A percentile compares a stretch with the other conserved stretches of the same genome.
These are phyloP conservation scores for Diorhabda sublineata DNA, from an alignment of 1,140 invertebrate species.

Conservation along the genomic window DNA sequence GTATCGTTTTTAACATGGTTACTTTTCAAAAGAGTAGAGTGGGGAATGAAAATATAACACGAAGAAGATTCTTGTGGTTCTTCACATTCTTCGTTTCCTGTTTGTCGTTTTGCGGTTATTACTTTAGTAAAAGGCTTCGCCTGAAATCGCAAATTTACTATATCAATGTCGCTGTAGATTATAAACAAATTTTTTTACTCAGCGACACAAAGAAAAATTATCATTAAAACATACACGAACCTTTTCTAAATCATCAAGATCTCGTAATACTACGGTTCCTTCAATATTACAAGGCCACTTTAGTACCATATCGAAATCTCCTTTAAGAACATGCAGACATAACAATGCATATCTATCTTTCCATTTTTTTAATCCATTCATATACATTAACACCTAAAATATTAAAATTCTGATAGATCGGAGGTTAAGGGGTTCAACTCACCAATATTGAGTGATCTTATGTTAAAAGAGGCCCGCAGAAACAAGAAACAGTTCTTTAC, in stretches of 20 bases:
- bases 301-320: slow-evolving; percentile 65
- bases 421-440: too few relatives aligned
- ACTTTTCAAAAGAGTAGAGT: slow-evolving; percentile 59
- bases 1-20: slow-evolving; percentile 63
- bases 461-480: too few relatives aligned
- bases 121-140: slow-evolving; percentile 50
- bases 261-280: slow-evolving; percentile 58
- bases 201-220: too few relatives aligned
- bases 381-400: slow-evolving; percentile 58
- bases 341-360: slow-evolving; percentile 64
- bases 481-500: too few relatives aligned
- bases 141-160: slow-evolving; percentile 21
- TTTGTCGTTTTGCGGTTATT: slow-evolving; percentile 50
- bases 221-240: slow-evolving; percentile 25
- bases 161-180: background rate
- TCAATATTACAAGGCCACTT: slow-evolving; percentile 64
- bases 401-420: background rate
- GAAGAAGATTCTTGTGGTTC: slow-evolving; percentile 53
- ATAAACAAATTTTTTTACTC: background rate
- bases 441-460: too few relatives aligned
- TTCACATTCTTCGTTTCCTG: slow-evolving; percentile 49
- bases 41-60: slow-evolving; percentile 70
- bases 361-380: slow-evolving; percentile 71
- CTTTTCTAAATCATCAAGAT: slow-evolving; percentile 46
- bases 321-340: slow-evolving; percentile 59